These are phyloP conservation scores for Erpetoichthys calabaricus DNA, from an alignment of 2,797 vertebrate genomes.

Conservation along the genomic window DNA sequence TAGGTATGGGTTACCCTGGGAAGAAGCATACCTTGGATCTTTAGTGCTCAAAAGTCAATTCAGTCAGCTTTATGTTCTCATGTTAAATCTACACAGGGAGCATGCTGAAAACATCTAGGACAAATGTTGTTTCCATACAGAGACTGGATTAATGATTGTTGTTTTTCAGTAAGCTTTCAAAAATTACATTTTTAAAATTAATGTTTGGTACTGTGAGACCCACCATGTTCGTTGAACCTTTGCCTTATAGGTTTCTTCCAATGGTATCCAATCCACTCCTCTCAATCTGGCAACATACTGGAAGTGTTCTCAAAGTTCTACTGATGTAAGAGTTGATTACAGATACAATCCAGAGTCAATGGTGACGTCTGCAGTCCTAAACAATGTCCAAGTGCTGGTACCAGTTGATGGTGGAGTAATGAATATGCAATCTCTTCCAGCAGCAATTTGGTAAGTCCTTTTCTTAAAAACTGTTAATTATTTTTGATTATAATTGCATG, in stretches of 20 bases:
- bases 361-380: conserved; percentile 60
- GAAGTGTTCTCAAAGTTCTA: conserved; percentile 74
- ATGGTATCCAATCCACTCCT: conserved; percentile 89
- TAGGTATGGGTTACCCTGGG: too few relatives aligned
- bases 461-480: too few relatives aligned
- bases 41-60: too few relatives aligned
- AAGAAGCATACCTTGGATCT: too few relatives aligned
- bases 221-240: conserved; percentile 2
- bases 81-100: too few relatives aligned
- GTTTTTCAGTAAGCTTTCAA: too few relatives aligned
- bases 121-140: too few relatives aligned
- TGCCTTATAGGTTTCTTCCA: conserved; percentile 69
- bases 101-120: too few relatives aligned
- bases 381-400: conserved; percentile 77
- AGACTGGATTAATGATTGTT: too few relatives aligned
- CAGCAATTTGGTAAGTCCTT: conserved; percentile 68
- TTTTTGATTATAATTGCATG: too few relatives aligned
- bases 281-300: conserved; percentile 91
- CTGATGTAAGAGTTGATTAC: conserved; percentile 87
- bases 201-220: not conserved
- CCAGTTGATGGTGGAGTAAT: conserved; percentile 83
- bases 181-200: not conserved
- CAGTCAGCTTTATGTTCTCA: too few relatives aligned
- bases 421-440: conserved; percentile 81
- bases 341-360: conserved; percentile 90